phyloP scores from a whole-genome alignment of 2,113 vertebrate genomes.

The Ciconia maguari region DNA sequence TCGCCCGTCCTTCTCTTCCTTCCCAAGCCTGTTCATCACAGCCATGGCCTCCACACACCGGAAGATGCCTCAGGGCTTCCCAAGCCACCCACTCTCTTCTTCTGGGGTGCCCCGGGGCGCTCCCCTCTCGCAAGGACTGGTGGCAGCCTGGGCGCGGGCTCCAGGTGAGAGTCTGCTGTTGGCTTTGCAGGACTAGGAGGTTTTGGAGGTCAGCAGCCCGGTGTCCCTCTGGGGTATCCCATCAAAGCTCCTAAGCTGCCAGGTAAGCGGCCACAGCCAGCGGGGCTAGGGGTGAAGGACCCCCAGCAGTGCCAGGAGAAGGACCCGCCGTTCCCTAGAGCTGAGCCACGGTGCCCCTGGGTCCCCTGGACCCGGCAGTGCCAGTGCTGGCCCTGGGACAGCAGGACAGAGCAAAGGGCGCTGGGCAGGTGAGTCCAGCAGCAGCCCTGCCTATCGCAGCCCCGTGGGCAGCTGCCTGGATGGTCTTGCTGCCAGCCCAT shows the following conservation, averaged over 20 bases:
- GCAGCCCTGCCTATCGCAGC: not conserved
- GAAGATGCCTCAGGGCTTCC: slow-evolving; percentile 20
- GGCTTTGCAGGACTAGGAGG: slow-evolving; percentile 77
- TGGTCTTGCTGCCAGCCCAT: not conserved
- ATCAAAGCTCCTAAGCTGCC: slow-evolving; percentile 92
- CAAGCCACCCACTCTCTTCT: not conserved
- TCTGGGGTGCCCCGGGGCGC: not conserved
- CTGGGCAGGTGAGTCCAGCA: not conserved
- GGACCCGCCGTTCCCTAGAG: not conserved
- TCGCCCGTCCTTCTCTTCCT: not conserved
- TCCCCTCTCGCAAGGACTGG: not conserved
- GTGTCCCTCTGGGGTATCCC: slow-evolving; percentile 94
- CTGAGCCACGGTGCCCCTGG: rapidly evolving
- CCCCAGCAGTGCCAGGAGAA: not conserved
- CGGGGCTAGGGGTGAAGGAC: not conserved
- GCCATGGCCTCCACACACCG: not conserved
- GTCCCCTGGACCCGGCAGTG: not conserved
- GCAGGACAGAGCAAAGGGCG: not conserved
- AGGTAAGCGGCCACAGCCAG: slow-evolving; percentile 75
- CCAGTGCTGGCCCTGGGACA: not conserved
- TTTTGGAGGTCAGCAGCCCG: slow-evolving; percentile 86
- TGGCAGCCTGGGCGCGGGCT: not conserved
- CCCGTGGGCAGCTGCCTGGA: not conserved
- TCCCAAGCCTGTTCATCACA: not conserved
- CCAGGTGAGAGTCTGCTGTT: slow-evolving; percentile 51